Conservation (phyloP, 2,888 invertebrate genomes). For the Anthrax anthrax region DNA sequence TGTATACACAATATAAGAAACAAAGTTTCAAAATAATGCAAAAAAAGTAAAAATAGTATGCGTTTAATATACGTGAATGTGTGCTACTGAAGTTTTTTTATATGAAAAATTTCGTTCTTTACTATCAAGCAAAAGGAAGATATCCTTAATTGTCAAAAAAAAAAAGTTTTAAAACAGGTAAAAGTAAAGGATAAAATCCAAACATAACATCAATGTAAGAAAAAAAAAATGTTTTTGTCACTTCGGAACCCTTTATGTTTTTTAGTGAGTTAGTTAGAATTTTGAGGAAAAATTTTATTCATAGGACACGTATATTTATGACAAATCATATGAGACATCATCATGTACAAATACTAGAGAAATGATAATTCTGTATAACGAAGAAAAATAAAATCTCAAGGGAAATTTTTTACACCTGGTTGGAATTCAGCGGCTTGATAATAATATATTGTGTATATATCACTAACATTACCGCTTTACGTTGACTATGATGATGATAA, state of each 20-base stretch:
- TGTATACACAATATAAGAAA: no score
- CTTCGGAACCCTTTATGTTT: constrained; percentile 9
- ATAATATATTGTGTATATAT: no score
- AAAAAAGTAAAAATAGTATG: no score
- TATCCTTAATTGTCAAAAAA: constrained; percentile 11
- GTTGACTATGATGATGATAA: no score
- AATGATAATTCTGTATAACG: background rate
- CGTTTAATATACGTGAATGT: no score
- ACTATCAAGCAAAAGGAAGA: constrained; percentile 10
- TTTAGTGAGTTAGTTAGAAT: constrained; percentile 4
- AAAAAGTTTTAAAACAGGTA: constrained; percentile 10
- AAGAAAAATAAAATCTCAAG: background rate
- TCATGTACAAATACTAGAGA: no score
- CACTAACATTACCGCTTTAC: no score
- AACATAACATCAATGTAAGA: constrained; percentile 1
- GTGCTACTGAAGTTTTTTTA: constrained; percentile 1
- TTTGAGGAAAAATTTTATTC: constrained; percentile 7
- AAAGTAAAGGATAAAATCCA: constrained; percentile 4
- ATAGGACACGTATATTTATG: constrained; percentile 9
- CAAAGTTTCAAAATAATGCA: background rate
- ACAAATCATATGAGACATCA: no score
- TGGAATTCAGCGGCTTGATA: no score
- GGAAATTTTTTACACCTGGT: constrained; percentile 4
- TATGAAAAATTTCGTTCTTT: background rate
- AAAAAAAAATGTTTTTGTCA: constrained; percentile 7